Base-by-base conservation (phyloP, 1,140 invertebrate genomes). In the Ceratitis capitata region DNA sequence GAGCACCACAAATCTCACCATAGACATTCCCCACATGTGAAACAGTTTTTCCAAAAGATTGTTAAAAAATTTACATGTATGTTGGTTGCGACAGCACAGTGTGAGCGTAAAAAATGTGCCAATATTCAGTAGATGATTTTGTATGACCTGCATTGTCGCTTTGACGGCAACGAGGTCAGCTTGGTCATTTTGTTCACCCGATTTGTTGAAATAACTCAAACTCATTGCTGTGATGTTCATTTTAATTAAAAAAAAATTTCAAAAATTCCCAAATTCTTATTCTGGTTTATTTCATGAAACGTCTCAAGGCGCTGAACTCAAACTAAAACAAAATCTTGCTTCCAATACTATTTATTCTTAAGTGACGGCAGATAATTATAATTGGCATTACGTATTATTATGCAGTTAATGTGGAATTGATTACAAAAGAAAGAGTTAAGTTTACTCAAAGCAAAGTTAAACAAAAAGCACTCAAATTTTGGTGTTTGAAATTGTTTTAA, bases 41-140 rank as follows among this genome's bases (percentile, higher is more conserved):
- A 90, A 89, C 12, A 90, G 58, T 0, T 88, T 86, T 83, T 51
- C 87, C 88, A 90, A 87, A 87, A 90, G 89, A 23, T 90, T 88
- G 82, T 89, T 91, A 85, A 89, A 89, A 61, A 89, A 90, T 47
- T 88, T 89, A 74, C 87, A 88, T 0, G 89, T 91, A 1, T 91
- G 88, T 10, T 85, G 78, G 51, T 88, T 86, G 16, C 88, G 87
- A 32, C 89, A 91, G 53, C 88, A 89, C 0, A 90, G 47, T 3
- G 88, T 89, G 6, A 90, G 32, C 5, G 89, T 87, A 64, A 90
- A 84, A 10, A 88, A 88, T 0, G 88, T 86, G 7, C 87, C 88
- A 32, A 89, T 82, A 14, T 86, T 87, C 14, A 91, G 51, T 3
- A 90, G 89, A 19, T 89, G 84, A 9, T 85, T 85, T 23, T 89